A percentile compares a stretch with the other conserved stretches of the same genome.
phyloP scores from a whole-genome alignment of 2,113 vertebrate species.

The Hypomesus transpacificus region DNA sequence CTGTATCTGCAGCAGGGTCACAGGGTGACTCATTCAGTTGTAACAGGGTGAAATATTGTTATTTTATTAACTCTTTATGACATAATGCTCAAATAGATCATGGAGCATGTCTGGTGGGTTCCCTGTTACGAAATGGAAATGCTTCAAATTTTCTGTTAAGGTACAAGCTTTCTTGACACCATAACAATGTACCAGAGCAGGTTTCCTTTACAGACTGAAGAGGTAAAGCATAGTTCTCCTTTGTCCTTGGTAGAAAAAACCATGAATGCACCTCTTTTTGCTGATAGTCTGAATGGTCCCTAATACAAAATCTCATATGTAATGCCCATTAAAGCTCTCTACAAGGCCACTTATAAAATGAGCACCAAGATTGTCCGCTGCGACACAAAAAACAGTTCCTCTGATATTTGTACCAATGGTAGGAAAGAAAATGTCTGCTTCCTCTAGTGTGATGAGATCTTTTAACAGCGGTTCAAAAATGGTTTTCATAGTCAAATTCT shows the following conservation, averaged over 20 bases:
- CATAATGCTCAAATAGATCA: conserved; percentile 7
- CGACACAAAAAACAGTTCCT: conserved; percentile 31
- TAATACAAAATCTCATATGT: conserved; percentile 34
- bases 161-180: conserved; percentile 27
- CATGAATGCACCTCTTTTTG: conserved; percentile 28
- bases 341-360: conserved; percentile 29
- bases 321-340: conserved; percentile 27
- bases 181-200: conserved; percentile 19
- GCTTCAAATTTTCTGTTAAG: conserved; percentile 16
- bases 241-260: conserved; percentile 23
- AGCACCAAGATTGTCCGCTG: conserved; percentile 31
- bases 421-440: conserved; percentile 16
- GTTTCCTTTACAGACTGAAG: conserved; percentile 12
- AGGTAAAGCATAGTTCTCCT: conserved; percentile 12
- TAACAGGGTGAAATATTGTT: background rate
- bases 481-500: background rate
- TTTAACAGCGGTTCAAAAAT: conserved; percentile 23
- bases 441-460: conserved; percentile 24
- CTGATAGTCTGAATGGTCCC: conserved; percentile 30
- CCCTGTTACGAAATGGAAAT: conserved; percentile 21
- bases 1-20: background rate
- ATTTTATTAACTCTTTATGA: conserved; percentile 1
- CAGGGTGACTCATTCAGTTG: conserved; percentile 1
- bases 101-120: conserved; percentile 15
- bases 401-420: conserved; percentile 21